These are phyloP conservation scores for Megaptera novaeangliae DNA, from an alignment of 2,113 vertebrate species.

Conservation along the genomic window DNA sequence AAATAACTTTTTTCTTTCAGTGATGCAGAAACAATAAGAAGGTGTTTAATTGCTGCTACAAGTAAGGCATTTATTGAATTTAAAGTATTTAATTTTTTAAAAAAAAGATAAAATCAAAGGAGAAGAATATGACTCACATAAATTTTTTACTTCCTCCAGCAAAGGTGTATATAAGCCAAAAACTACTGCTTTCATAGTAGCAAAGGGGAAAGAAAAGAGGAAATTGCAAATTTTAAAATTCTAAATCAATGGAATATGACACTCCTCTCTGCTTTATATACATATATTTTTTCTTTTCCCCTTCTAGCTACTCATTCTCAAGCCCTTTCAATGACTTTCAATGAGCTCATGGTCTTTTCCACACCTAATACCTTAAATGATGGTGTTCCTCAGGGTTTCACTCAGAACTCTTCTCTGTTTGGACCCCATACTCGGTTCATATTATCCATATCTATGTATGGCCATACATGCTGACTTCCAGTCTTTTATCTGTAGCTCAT, in stretches of 20 bases:
- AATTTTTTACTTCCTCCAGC: neutral
- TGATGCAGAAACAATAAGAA: neutral
- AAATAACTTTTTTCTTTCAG: neutral
- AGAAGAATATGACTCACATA: neutral
- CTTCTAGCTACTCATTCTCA: neutral
- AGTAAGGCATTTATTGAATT: neutral
- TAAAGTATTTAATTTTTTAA: neutral
- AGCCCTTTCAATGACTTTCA: neutral
- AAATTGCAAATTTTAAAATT: neutral
- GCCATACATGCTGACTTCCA: neutral
- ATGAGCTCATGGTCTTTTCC: neutral
- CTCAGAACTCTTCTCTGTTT: neutral
- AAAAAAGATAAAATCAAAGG: neutral
- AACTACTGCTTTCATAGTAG: neutral
- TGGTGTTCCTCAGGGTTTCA: neutral
- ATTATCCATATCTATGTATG: neutral
- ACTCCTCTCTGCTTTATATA: neutral
- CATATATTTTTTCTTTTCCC: neutral
- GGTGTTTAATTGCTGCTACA: neutral
- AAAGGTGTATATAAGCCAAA: neutral
- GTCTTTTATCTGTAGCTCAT: neutral
- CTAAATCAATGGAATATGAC: neutral
- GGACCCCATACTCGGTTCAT: neutral
- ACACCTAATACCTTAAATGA: neutral
- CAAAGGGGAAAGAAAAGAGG: neutral